phyloP scores from a whole-genome alignment of 2,113 vertebrate genomes.

The Equus przewalskii region DNA sequence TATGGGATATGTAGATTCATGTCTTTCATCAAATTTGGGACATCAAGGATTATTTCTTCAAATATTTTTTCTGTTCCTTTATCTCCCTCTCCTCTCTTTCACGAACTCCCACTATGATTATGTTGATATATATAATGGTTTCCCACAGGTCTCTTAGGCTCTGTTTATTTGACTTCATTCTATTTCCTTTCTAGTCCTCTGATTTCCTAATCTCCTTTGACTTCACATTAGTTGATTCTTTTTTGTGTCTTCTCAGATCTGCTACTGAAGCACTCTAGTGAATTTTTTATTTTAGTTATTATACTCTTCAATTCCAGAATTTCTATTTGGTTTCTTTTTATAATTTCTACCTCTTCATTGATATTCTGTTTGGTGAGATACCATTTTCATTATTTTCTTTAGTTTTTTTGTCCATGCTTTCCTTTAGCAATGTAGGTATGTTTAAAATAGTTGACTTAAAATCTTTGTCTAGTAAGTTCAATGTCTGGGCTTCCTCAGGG shows the following conservation, averaged over 20 bases:
- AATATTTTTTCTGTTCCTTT: background rate
- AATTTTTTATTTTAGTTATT: background rate
- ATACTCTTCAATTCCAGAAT: background rate
- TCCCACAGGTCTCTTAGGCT: background rate
- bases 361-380: background rate
- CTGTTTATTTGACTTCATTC: background rate
- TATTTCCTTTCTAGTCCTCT: background rate
- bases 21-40: background rate
- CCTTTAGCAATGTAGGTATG: background rate
- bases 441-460: background rate
- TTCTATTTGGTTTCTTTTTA: background rate
- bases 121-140: background rate
- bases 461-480: background rate
- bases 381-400: background rate
- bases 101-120: background rate
- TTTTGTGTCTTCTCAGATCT: background rate
- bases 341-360: background rate
- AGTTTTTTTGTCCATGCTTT: background rate
- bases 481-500: background rate
- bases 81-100: background rate
- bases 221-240: background rate
- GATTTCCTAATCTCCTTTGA: background rate
- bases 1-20: background rate
- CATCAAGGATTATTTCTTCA: background rate
- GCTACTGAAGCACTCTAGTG: background rate